Conservation (phyloP, 35 echinoderm and acorn worm genomes). For the Stichopus chloronotus region DNA sequence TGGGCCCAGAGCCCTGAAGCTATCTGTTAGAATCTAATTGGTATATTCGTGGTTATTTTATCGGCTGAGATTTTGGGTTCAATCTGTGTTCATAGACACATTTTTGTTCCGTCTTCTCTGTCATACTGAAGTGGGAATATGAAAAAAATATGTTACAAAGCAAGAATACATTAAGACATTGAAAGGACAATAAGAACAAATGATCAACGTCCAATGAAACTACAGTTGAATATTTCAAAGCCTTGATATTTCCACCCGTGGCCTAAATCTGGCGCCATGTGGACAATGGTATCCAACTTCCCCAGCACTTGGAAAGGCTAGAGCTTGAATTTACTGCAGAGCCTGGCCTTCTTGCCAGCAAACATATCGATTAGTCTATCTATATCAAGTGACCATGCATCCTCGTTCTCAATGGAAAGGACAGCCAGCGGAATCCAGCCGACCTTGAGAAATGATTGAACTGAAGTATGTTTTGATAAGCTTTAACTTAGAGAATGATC, state of each 20-base stretch:
- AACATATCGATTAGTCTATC: constrained; percentile 45
- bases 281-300: constrained; percentile 52
- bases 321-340: constrained; percentile 55
- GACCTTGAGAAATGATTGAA: not conserved
- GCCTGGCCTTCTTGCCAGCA: constrained; percentile 48
- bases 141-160: constrained; percentile 29
- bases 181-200: constrained; percentile 51
- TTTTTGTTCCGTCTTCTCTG: constrained; percentile 40
- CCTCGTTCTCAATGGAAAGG: not conserved
- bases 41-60: too few relatives aligned
- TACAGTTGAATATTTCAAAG: not conserved
- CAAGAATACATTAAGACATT: constrained; percentile 49
- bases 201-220: constrained; percentile 36
- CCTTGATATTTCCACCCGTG: constrained; percentile 41
- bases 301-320: constrained; percentile 49
- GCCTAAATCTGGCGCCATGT: constrained; percentile 9
- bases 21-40: too few relatives aligned
- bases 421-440: not conserved
- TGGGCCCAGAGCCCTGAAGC: too few relatives aligned
- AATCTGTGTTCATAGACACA: not conserved
- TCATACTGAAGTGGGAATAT: constrained; percentile 29
- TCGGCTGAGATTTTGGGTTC: too few relatives aligned
- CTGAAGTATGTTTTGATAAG: constrained; percentile 12
- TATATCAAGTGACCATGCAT: constrained; percentile 16
- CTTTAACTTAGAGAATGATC: constrained; percentile 57